Evolutionary conservation across 1,140 invertebrate species (phyloP), one percentile per base, ranked within the genome.

Genomic region (Zaprionus inermis): DNA sequence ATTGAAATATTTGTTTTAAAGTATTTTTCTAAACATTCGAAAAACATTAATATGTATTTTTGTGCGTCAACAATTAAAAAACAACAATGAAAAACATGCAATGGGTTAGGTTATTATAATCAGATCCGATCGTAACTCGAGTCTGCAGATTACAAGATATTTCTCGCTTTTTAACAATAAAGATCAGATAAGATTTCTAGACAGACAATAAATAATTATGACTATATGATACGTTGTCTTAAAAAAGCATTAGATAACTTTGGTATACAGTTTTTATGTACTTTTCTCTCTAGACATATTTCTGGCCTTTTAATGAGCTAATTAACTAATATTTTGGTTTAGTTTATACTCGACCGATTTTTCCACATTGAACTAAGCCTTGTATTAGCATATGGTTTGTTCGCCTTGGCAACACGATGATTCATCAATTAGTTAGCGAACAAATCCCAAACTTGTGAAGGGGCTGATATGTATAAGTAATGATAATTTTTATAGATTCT

Each of bases 1-100:
- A 49, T 49, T 49, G 0, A 49, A 49, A 49, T 49, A 49, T 49
- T 49, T 49, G 44, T 49, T 49, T 49, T 49, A 49, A 22, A 49
- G 22, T 49, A 49, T 49, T 49, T 49, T 12, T 10, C 18, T 49
- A 49, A 49, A 22, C 18, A 49, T 20, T 49, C 10, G 4, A 11
- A 12, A 22, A 49, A 22, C 10, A 22, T 44, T 44, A 9, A 3
- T 20, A 22, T 49, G 9, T 44, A 44, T 10, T 16, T 44, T 44
- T 44, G 38, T 49, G 44, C 44, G 10, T 49, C 44, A 22, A 49
- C 11, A 22, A 63, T 22, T 36, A 5, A 36, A 12, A 14, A 63
- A 49, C 18, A 49, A 49, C 16, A 44, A 28, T 28, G 24, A 28
- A 28, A 28, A 28, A 28, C 24, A 28, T 28, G 0, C 3, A 28